These are phyloP conservation scores for Neolamprologus caudopunctatus DNA, from an alignment of 2,113 vertebrate genomes.

Conservation along the genomic window DNA sequence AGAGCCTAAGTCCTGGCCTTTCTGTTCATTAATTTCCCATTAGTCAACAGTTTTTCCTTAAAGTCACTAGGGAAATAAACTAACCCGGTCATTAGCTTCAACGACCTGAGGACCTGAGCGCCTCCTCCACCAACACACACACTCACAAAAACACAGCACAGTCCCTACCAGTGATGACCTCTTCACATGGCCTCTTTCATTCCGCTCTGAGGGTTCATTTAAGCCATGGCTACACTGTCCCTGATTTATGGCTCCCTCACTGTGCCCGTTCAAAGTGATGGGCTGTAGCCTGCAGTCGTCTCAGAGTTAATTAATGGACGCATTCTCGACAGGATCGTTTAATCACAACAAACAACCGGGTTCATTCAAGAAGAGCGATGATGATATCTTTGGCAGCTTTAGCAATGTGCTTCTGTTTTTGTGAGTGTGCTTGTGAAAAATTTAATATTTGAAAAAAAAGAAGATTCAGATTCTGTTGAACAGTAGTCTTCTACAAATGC, in stretches of 20 bases:
- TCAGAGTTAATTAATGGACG: slow-evolving; percentile 43
- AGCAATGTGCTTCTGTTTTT: slow-evolving; percentile 1
- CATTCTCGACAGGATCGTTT: slow-evolving; percentile 41
- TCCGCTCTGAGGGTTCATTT: slow-evolving; percentile 46
- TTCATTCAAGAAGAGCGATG: not conserved
- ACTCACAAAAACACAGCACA: not conserved
- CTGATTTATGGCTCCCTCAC: slow-evolving; percentile 34
- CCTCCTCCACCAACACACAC: not conserved
- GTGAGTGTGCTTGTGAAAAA: not conserved
- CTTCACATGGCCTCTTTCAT: slow-evolving; percentile 58
- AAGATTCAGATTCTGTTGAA: not conserved
- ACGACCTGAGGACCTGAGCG: slow-evolving; percentile 14
- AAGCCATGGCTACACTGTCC: slow-evolving; percentile 23
- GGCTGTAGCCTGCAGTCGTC: slow-evolving; percentile 38
- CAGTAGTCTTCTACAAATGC: not conserved
- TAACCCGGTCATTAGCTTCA: slow-evolving; percentile 38
- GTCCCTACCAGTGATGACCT: slow-evolving; percentile 55
- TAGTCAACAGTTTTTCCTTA: slow-evolving; percentile 43
- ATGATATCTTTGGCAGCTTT: not conserved
- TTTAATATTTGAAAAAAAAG: not conserved
- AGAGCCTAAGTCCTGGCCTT: slow-evolving; percentile 1
- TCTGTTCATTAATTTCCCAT: slow-evolving; percentile 59
- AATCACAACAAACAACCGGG: slow-evolving; percentile 49
- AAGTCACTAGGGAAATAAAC: slow-evolving; percentile 36
- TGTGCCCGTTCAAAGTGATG: slow-evolving; percentile 27